phyloP scores from a whole-genome alignment of 2,797 vertebrate species.

The Pseudochaenichthys georgianus region DNA sequence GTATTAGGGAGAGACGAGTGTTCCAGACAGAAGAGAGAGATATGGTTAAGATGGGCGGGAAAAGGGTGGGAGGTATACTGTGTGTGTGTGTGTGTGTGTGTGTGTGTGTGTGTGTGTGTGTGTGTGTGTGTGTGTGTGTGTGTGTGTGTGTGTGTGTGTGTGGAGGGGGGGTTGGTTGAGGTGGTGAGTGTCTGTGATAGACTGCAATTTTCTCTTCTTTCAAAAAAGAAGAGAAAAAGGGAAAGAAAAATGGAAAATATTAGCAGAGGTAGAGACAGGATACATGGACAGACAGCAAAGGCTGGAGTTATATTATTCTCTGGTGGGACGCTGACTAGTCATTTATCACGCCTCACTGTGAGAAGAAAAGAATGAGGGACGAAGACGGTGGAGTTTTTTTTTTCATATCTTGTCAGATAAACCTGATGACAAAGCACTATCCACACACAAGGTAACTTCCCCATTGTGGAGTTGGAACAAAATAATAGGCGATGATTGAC shows the following conservation, averaged over 20 bases:
- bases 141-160: conserved; percentile 19
- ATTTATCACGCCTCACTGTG: conserved; percentile 76
- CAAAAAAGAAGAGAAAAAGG: conserved; percentile 28
- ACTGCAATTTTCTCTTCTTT: conserved; percentile 15
- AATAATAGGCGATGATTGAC: conserved; percentile 51
- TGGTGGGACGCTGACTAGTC: conserved; percentile 77
- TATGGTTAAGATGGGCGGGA: conserved; percentile 65
- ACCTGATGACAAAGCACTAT: conserved; percentile 82
- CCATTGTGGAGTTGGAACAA: conserved; percentile 65
- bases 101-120: background rate
- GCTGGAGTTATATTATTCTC: conserved; percentile 76
- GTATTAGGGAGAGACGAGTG: conserved; percentile 47
- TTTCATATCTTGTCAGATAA: conserved; percentile 71
- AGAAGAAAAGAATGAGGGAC: conserved; percentile 61
- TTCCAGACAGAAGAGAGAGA: conserved; percentile 60
- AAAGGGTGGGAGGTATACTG: conserved; percentile 43
- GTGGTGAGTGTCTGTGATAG: conserved; percentile 41
- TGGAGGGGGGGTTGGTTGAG: background rate
- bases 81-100: conserved; percentile 24
- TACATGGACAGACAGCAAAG: conserved; percentile 64
- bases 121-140: conserved; percentile 1
- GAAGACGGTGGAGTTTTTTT: conserved; percentile 41
- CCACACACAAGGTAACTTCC: conserved; percentile 64
- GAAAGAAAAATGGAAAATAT: conserved; percentile 60
- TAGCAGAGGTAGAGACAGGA: conserved; percentile 63